Evolutionary conservation across 2,888 invertebrate genomes (phyloP), one percentile per base, ranked within the genome.

Genomic region (Idaea biselata): DNA sequence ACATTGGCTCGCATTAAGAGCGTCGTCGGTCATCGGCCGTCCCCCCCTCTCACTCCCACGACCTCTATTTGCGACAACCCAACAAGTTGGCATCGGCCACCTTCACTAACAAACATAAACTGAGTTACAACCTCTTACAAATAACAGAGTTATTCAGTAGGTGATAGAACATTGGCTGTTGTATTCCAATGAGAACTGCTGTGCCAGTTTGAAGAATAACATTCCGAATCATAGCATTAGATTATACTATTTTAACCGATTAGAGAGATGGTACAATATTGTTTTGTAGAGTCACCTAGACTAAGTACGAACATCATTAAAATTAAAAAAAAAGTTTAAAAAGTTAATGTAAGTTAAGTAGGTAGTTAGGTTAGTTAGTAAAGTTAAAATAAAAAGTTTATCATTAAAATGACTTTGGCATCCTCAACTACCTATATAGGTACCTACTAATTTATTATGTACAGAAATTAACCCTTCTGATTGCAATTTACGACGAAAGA

Each of bases 21-120:
- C 87, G 87, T 80, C 84, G 78, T 73, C 89, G 91, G 90, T 90
- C 89, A 88, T 87, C 88, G 88, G 78, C 88, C 87, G 79, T 77
- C 82, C 76, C 83, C 69, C 83, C 73, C 84, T 81, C 83, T 76
- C 81, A 73, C 83, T 79, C 71, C 77, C 69, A 68, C 83, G 89
- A 83, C 90, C 90, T 89, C 90, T 83, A 88, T 90, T 76, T 64
- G 76, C 79, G 75, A 75, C 76, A 78, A 81, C 72, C 83, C 85
- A 78, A 78, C 86, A 72, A 82, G 73, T 80, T 85, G 77, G 83
- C 74, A 79, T 73, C 69, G 79, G 74, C 77, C 73, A 73, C 79
- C 67, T 70, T 67, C 67, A 65, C 76, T 71, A 72, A 74, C 79
- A 77, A 76, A 76, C 73, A 44, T 44, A 14, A 70, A 69, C 69